Evolutionary conservation across 2,113 vertebrate species (phyloP).

Genomic region (Leptobrachium ailaonicum): DNA sequence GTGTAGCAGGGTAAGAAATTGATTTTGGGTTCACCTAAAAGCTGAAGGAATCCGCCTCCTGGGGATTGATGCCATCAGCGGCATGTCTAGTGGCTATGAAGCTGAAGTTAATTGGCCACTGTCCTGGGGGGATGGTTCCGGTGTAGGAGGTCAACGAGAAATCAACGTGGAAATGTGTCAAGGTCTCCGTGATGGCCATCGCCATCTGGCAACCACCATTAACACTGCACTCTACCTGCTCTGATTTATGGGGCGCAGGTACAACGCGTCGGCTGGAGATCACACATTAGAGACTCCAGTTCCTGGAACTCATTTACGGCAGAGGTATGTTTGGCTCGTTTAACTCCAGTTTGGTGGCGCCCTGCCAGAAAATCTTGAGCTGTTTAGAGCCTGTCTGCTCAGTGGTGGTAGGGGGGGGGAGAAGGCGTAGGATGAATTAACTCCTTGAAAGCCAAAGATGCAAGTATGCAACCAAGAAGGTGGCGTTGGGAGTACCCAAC

Average conservation of each 20-base stretch:
- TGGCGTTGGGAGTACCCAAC: too few species aligned
- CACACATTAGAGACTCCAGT: not conserved
- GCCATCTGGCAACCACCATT: not conserved
- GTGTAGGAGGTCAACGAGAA: too few species aligned
- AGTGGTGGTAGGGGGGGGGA: not conserved
- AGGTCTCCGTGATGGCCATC: too few species aligned
- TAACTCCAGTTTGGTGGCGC: constrained; percentile 9
- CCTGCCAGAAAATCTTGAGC: constrained; percentile 20
- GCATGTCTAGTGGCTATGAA: too few species aligned
- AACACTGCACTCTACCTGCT: not conserved
- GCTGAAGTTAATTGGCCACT: too few species aligned
- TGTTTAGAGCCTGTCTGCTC: constrained; percentile 13
- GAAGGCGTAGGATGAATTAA: constrained; percentile 12
- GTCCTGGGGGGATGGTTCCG: too few species aligned
- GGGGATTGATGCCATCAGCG: too few species aligned
- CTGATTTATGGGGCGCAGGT: not conserved
- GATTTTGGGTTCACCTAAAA: too few species aligned
- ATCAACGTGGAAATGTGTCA: too few species aligned
- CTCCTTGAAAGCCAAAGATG: not conserved
- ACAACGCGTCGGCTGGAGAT: not conserved
- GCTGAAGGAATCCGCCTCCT: too few species aligned
- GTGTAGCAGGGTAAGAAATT: not conserved
- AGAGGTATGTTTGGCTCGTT: constrained; percentile 19
- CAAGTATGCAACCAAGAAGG: too few species aligned
- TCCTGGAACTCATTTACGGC: constrained; percentile 11